Conservation (phyloP, 2,113 vertebrate species). For the Ancistrus triradiatus region DNA sequence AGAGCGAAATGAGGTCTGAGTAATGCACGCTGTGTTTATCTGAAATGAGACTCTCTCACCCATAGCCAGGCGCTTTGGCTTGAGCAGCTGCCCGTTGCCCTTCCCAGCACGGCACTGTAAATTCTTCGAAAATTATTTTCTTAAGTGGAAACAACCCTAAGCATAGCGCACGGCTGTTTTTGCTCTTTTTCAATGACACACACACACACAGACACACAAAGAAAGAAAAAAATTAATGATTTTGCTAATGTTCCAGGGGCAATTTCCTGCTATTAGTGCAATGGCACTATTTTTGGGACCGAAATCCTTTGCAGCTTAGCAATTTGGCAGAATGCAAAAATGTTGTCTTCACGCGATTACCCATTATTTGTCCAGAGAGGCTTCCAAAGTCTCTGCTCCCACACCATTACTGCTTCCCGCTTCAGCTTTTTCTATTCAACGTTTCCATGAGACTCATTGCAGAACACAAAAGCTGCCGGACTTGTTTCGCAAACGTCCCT, state of each 20-base stretch:
- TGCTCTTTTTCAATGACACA: conserved; percentile 46
- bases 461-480: conserved; percentile 50
- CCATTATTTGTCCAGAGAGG: conserved; percentile 32
- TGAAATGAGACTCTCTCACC: conserved; percentile 57
- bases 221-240: conserved; percentile 62
- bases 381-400: conserved; percentile 41
- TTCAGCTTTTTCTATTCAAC: conserved; percentile 28
- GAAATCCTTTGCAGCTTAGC: conserved; percentile 36
- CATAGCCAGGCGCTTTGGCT: conserved; percentile 49
- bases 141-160: conserved; percentile 61
- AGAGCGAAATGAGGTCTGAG: conserved; percentile 55
- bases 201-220: conserved; percentile 25
- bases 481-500: conserved; percentile 58
- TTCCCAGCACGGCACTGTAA: conserved; percentile 54
- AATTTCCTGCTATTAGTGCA: conserved; percentile 72
- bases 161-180: conserved; percentile 49
- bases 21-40: conserved; percentile 60
- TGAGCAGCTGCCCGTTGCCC: conserved; percentile 50
- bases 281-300: conserved; percentile 58
- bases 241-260: conserved; percentile 47
- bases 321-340: conserved; percentile 53
- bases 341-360: conserved; percentile 51
- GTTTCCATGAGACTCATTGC: conserved; percentile 40
- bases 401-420: conserved; percentile 23
- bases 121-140: conserved; percentile 63